phyloP scores from a whole-genome alignment of 2,797 vertebrate genomes.

The Otolemur crassicaudatus region DNA sequence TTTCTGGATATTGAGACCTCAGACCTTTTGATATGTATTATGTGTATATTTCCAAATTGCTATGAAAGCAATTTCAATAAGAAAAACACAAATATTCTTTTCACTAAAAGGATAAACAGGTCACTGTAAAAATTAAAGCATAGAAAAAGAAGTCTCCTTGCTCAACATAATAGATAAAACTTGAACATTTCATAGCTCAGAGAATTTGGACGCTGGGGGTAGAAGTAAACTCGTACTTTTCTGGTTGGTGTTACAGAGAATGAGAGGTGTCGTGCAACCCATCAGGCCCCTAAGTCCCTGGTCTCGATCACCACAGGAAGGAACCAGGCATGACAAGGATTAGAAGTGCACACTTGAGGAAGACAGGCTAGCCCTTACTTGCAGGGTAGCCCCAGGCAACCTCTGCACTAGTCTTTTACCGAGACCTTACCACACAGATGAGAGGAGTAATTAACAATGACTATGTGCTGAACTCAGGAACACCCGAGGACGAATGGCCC shows the following conservation, averaged over 20 bases:
- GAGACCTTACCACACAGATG: too few relatives aligned
- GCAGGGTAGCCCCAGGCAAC: too few relatives aligned
- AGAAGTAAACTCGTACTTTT: slow-evolving; percentile 21
- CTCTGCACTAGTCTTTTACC: too few relatives aligned
- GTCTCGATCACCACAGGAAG: too few relatives aligned
- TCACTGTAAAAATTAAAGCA: neutral
- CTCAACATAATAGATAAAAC: neutral
- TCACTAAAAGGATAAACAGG: neutral
- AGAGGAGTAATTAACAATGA: too few relatives aligned
- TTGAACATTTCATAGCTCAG: neutral
- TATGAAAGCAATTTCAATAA: neutral
- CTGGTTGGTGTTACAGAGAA: neutral
- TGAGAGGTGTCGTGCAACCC: neutral
- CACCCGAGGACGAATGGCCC: too few relatives aligned
- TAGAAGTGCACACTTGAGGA: too few relatives aligned
- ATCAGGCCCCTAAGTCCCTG: too few relatives aligned
- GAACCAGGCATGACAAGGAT: too few relatives aligned
- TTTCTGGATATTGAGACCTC: neutral
- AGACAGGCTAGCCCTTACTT: too few relatives aligned
- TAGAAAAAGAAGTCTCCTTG: neutral
- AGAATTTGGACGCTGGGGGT: neutral
- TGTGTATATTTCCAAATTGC: neutral
- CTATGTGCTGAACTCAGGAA: too few relatives aligned
- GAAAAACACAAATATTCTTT: slow-evolving; percentile 42
- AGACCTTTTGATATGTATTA: neutral